Base-by-base conservation (phyloP, 2,888 invertebrate genomes). In the Eristalinus sepulchralis region DNA sequence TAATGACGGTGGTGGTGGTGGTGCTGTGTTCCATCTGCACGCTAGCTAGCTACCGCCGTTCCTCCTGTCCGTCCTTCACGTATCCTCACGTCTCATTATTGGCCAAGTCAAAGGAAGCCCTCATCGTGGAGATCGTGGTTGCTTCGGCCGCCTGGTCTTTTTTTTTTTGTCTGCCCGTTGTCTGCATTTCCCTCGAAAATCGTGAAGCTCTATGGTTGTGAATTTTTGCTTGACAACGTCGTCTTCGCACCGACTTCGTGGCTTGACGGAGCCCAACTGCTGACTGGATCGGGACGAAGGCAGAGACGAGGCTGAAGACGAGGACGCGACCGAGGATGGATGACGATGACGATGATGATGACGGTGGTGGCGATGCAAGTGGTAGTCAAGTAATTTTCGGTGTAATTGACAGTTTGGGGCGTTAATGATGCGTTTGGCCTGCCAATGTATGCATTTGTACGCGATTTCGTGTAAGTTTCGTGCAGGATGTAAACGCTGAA, bases 381-480 rank as follows among this genome's bases (percentile, higher is more conserved):
- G 64, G 86, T 86, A 86, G 83, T 78, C 86, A 75, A 86, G 86
- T 83, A 86, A 86, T 86, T 86, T 87, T 84, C 83, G 83, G 72
- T 82, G 88, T 88, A 88, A 88, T 88, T 88, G 88, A 83, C 88
- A 88, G 88, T 88, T 88, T 83, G 88, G 72, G 88, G 88, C 88
- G 88, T 88, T 88, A 88, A 88, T 88, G 88, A 88, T 88, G 88
- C 88, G 85, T 85, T 86, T 68, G 64, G 39, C 24, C 24, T 80
- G 68, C 95, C 71, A 86, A 80, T 82, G 78, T 86, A 76, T 79
- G 80, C 77, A 76, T 76, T 71, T 72, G 77, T 81, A 81, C 72
- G 66, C 70, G 85, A 77, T 77, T 84, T 75, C 67, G 77, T 85
- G 64, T 67, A 62, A 17, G 20, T 39, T 59, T 64, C 64, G 72